Evolutionary conservation across 92 coral and sea anemone species (phyloP).

Genomic region (Palythoa caribaeorum): DNA sequence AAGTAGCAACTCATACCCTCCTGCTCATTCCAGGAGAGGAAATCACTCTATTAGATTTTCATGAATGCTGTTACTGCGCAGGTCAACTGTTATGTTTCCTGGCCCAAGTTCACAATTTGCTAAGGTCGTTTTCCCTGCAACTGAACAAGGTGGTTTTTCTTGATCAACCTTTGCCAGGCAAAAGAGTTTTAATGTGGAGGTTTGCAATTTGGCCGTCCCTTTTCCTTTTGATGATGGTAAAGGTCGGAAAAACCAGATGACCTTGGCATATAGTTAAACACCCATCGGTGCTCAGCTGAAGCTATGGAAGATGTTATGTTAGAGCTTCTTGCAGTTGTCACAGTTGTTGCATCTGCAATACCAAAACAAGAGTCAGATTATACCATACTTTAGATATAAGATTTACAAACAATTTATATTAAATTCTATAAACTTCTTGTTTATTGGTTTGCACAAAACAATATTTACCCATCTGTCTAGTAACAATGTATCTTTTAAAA

Average conservation of each 20-base stretch:
- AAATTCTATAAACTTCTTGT: neutral
- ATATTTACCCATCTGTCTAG: neutral
- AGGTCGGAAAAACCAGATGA: neutral
- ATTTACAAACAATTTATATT: neutral
- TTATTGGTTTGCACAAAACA: constrained; percentile 5
- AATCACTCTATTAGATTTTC: constrained; percentile 29
- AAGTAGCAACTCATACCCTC: constrained; percentile 62
- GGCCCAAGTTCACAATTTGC: constrained; percentile 59
- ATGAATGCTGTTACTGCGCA: constrained; percentile 42
- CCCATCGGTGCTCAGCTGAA: neutral
- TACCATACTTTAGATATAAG: neutral
- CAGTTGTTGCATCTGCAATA: neutral
- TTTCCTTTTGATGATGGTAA: constrained; percentile 18
- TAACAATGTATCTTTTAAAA: neutral
- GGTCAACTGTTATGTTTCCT: constrained; percentile 48
- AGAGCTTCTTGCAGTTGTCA: neutral
- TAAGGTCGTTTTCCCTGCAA: constrained; percentile 47
- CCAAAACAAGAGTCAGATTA: neutral
- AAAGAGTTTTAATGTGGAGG: constrained; percentile 55
- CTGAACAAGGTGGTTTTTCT: constrained; percentile 47
- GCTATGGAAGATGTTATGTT: neutral
- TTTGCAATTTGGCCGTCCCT: constrained; percentile 36
- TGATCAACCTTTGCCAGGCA: constrained; percentile 37
- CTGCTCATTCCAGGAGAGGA: constrained; percentile 52
- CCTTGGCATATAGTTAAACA: neutral